Evolutionary conservation across 35 echinoderm and acorn worm species (phyloP).

Genomic region (Hemicentrotus pulcherrimus): DNA sequence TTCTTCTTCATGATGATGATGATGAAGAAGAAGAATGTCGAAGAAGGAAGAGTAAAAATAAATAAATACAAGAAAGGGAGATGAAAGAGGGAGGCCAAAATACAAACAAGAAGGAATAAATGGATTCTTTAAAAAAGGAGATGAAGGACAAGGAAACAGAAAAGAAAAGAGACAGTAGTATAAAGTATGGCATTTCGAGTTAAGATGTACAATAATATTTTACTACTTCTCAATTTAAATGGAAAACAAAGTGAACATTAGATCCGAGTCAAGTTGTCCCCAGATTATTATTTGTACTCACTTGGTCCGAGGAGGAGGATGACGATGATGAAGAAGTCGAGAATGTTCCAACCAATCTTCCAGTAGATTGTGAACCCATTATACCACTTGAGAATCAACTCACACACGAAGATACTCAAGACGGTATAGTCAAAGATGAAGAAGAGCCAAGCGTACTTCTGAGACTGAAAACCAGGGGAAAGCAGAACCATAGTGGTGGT

Average conservation of each 20-base stretch:
- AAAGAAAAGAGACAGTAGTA: too few species aligned
- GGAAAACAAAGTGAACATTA: too few species aligned
- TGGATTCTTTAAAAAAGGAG: too few species aligned
- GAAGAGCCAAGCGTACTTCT: slow-evolving; percentile 86
- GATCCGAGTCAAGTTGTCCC: too few species aligned
- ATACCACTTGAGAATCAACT: slow-evolving; percentile 94
- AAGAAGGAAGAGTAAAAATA: too few species aligned
- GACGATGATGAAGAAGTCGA: slow-evolving; percentile 98
- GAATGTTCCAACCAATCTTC: slow-evolving; percentile 93
- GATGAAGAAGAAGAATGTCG: too few species aligned
- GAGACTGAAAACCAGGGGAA: slow-evolving; percentile 66
- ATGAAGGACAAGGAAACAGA: too few species aligned
- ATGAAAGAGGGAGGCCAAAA: neutral
- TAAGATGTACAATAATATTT: too few species aligned
- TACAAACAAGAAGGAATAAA: neutral
- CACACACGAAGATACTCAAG: slow-evolving; percentile 88
- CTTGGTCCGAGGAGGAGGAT: slow-evolving; percentile 92
- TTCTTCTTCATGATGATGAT: too few species aligned
- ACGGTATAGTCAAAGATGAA: slow-evolving; percentile 92
- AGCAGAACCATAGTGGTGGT: neutral
- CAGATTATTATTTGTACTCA: slow-evolving; percentile 47
- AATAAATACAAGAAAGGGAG: neutral
- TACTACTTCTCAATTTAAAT: too few species aligned
- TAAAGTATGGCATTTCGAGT: too few species aligned
- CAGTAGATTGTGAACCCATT: slow-evolving; percentile 98